phyloP scores from a whole-genome alignment of 2,888 invertebrate genomes.

The Cloeon dipterum region DNA sequence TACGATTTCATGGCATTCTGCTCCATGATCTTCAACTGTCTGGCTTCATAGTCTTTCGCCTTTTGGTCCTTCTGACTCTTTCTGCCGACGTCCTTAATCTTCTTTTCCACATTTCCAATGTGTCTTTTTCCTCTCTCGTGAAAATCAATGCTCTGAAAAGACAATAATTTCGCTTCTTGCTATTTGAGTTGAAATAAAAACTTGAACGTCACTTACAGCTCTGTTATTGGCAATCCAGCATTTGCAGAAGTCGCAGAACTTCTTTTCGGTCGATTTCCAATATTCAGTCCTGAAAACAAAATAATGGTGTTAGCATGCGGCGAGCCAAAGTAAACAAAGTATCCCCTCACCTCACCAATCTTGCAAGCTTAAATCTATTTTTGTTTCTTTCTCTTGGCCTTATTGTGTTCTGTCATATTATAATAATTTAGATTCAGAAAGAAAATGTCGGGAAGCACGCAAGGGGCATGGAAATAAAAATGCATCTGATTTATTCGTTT shows the following conservation, averaged over 20 bases:
- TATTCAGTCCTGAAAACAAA: constrained; percentile 58
- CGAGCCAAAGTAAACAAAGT: no score
- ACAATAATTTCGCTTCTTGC: no score
- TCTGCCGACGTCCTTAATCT: constrained; percentile 61
- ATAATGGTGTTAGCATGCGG: no score
- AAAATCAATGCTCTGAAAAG: constrained; percentile 65
- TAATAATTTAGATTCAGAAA: no score
- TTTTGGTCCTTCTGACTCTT: constrained; percentile 61
- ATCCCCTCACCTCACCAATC: no score
- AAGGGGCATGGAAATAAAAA: no score
- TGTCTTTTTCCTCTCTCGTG: constrained; percentile 86
- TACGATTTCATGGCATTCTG: constrained; percentile 73
- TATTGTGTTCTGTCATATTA: no score
- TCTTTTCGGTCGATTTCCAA: constrained; percentile 90
- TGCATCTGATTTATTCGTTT: no score
- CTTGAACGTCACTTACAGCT: constrained; percentile 27
- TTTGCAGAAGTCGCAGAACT: constrained; percentile 94
- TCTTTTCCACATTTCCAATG: constrained; percentile 73
- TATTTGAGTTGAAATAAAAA: neutral
- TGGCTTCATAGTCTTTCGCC: constrained; percentile 34
- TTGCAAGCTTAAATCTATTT: no score
- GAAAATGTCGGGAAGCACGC: no score
- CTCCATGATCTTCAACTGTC: constrained; percentile 70
- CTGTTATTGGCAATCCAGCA: constrained; percentile 97
- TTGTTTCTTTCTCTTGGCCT: no score